Conservation (phyloP, 2,888 invertebrate genomes). For the Athalia rosae region DNA sequence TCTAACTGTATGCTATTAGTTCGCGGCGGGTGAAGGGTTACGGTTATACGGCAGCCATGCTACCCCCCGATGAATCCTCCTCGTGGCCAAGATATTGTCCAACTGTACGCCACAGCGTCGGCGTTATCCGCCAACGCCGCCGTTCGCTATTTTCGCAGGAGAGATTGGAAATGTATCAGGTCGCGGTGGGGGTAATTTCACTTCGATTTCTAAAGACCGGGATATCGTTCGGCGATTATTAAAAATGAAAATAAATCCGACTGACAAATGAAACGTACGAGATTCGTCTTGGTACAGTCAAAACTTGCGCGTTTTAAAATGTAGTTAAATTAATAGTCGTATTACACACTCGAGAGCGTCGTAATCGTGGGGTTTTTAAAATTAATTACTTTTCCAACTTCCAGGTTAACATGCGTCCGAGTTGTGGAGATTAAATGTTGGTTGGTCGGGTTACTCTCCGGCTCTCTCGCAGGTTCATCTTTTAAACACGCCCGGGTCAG, state of each 20-base stretch:
- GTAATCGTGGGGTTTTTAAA: conserved; percentile 40
- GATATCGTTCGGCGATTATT: too few relatives aligned
- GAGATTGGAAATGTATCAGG: too few relatives aligned
- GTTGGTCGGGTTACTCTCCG: not conserved
- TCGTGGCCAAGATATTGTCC: conserved; percentile 62
- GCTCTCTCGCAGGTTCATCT: not conserved
- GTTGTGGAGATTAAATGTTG: conserved; percentile 27
- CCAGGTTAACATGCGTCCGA: conserved; percentile 21
- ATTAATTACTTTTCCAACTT: conserved; percentile 39
- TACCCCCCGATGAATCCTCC: conserved; percentile 42
- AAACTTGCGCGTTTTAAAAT: conserved; percentile 23
- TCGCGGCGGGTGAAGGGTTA: conserved; percentile 63
- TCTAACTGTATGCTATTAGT: conserved; percentile 64
- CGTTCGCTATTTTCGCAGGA: too few relatives aligned
- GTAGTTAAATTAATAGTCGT: conserved; percentile 41
- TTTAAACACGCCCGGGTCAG: conserved; percentile 27
- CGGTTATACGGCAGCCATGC: conserved; percentile 51
- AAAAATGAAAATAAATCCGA: conserved; percentile 42
- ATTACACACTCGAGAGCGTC: conserved; percentile 33
- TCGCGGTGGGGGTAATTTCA: too few relatives aligned
- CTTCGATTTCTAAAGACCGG: too few relatives aligned
- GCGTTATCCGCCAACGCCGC: conserved; percentile 41
- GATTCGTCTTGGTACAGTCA: conserved; percentile 3
- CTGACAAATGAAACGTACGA: too few relatives aligned
- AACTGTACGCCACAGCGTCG: conserved; percentile 60